phyloP scores from a whole-genome alignment of 1,140 invertebrate species.

The Plodia interpunctella region DNA sequence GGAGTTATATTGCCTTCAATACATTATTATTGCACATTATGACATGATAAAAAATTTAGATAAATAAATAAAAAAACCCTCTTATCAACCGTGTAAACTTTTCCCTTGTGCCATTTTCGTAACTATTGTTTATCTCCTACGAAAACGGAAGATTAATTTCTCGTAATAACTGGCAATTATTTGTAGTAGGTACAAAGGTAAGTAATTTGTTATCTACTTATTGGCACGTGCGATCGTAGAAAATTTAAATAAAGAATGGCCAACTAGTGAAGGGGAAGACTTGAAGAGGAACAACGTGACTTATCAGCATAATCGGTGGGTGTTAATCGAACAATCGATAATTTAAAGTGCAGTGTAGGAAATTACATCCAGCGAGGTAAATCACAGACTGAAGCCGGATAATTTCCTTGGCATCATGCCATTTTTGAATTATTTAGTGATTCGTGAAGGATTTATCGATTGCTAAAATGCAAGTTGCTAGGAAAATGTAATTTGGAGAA shows the following conservation, averaged over 20 bases:
- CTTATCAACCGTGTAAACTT: too few species aligned
- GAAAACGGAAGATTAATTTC: too few species aligned
- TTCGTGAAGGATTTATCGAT: neutral
- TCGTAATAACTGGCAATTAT: too few species aligned
- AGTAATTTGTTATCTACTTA: neutral
- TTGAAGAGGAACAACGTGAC: neutral
- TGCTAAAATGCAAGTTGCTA: neutral
- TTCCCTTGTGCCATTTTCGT: too few species aligned
- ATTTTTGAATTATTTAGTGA: constrained; percentile 5
- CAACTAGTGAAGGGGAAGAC: neutral
- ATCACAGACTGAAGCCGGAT: neutral
- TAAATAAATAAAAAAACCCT: too few species aligned
- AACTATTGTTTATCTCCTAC: too few species aligned
- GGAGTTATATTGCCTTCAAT: too few species aligned
- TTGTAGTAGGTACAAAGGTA: too few species aligned
- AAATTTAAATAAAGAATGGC: neutral
- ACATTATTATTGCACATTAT: too few species aligned
- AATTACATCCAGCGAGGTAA: neutral
- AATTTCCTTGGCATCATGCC: neutral
- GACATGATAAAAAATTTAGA: too few species aligned
- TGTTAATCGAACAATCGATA: constrained; percentile 2
- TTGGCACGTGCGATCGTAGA: neutral
- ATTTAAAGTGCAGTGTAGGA: constrained; percentile 7
- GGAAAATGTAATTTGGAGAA: too few species aligned
- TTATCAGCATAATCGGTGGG: neutral